These are phyloP conservation scores for Cyprinodon brontotheroides DNA, from an alignment of 2,113 vertebrate genomes.

Conservation along the genomic window DNA sequence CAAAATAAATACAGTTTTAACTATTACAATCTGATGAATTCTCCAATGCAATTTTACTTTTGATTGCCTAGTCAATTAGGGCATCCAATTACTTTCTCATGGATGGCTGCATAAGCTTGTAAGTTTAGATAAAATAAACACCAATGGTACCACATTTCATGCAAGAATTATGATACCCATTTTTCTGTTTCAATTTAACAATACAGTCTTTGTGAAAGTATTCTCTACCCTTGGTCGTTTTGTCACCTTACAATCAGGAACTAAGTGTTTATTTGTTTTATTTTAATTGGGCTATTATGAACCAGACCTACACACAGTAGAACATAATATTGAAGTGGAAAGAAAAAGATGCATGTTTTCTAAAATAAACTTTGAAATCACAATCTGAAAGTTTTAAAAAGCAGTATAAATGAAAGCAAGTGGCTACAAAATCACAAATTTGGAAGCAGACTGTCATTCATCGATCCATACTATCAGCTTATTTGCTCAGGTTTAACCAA, in stretches of 20 bases:
- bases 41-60: neutral
- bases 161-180: neutral
- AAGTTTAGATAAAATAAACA: neutral
- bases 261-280: neutral
- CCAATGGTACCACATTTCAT: neutral
- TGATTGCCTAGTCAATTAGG: constrained; percentile 1
- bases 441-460: too few relatives aligned
- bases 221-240: neutral
- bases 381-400: too few relatives aligned
- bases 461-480: too few relatives aligned
- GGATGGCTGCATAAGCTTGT: neutral
- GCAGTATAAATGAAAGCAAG: too few relatives aligned
- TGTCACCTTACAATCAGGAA: neutral
- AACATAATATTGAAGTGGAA: neutral
- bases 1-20: neutral
- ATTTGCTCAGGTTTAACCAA: too few relatives aligned
- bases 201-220: neutral
- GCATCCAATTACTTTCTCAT: neutral
- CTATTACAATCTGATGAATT: constrained; percentile 17
- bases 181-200: neutral
- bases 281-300: neutral
- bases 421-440: too few relatives aligned
- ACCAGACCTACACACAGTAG: neutral
- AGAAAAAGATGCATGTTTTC: neutral
- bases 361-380: neutral